Conservation (phyloP, 2,888 invertebrate species). For the Netelia melanura region DNA sequence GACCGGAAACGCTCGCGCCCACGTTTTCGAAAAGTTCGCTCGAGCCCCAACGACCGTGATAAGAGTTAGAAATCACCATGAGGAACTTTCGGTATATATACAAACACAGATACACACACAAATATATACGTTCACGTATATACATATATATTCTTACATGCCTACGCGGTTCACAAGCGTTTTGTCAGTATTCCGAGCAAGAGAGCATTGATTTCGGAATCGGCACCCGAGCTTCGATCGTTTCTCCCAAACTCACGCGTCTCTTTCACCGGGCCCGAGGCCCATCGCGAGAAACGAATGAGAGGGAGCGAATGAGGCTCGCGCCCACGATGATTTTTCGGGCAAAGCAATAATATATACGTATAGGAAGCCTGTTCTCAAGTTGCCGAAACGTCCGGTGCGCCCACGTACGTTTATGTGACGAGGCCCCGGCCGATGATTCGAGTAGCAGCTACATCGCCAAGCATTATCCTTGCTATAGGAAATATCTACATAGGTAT, state of each 20-base stretch:
- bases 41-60: constrained; percentile 63
- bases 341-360: constrained; percentile 48
- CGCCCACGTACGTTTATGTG: constrained; percentile 54
- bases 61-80: constrained; percentile 58
- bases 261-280: constrained; percentile 38
- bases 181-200: constrained; percentile 55
- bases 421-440: constrained; percentile 49
- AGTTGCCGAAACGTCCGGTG: constrained; percentile 66
- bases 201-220: constrained; percentile 66
- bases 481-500: constrained; percentile 37
- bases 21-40: constrained; percentile 69
- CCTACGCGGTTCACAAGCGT: constrained; percentile 57
- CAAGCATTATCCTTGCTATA: constrained; percentile 33
- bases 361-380: constrained; percentile 45
- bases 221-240: constrained; percentile 55
- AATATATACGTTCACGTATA: not conserved
- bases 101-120: not conserved
- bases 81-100: constrained; percentile 4
- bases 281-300: constrained; percentile 1
- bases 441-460: constrained; percentile 45
- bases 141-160: constrained; percentile 16
- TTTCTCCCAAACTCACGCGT: constrained; percentile 8
- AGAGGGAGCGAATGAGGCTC: constrained; percentile 22
- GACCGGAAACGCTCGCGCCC: constrained; percentile 73
- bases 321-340: constrained; percentile 63